Base-by-base conservation (phyloP, 2,113 vertebrate genomes). In the Neogobius melanostomus region DNA sequence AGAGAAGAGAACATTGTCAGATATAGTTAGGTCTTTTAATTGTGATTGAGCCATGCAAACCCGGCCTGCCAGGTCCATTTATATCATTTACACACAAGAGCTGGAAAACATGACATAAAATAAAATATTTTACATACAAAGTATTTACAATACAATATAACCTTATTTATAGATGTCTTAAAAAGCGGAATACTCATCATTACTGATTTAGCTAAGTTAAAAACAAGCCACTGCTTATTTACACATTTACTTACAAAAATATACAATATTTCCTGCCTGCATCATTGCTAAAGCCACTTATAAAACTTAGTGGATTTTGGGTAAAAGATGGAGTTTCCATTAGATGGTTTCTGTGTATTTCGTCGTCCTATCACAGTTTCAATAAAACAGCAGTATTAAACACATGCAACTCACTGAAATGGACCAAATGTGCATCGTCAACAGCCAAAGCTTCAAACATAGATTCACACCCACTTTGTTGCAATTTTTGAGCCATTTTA, bases 31-130 rank as follows among this genome's bases (percentile, higher is more conserved):
- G 15, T 71, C 9, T 74, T 87, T 86, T 76, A 69, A 74, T 85
- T 67, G 50, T 52, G 53, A 72, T 79, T 85, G 43, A 73, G 66
- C 62, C 76, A 82, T 75, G 71, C 50, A 66, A 46, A 70, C 95
- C 96, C 94, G 96, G 94, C 96, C 96, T 93, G 96, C 95, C 95
- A 98, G 95, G 93, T 87, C 89, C 78, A 79, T 90, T 83, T 88
- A 77, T 87, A 77, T 87, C 46, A 47, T 81, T 70, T 87, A 76
- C 80, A 61, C 86, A 85, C 62, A 82, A 71, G 74, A 77, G 71
- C 67, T 80, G 50, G 17, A 28, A 66, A 75, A 80, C 72, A 66
- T 36, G 74, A 74, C 72, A 81, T 56, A 11, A 56, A 56, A 56
- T 11, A 54, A 54, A 79, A 42, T 68, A 65, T 80, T 64, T 66